phyloP scores from a whole-genome alignment of 2,888 invertebrate genomes.

The Eumerus sabulonum region DNA sequence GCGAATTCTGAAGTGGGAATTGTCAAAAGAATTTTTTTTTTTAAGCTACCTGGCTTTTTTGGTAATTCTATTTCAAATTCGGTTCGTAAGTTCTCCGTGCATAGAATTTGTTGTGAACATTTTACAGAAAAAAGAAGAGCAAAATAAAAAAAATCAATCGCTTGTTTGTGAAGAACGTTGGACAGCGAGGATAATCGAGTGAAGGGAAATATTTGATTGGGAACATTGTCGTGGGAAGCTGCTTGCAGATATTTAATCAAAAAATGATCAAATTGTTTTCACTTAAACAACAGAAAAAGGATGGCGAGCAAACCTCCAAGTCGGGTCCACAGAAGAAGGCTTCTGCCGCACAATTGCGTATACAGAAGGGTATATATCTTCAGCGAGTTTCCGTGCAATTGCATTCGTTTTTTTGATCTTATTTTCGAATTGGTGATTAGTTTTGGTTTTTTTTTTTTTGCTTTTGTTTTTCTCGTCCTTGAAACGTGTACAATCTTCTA shows the following conservation, averaged over 20 bases:
- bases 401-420: too few species aligned
- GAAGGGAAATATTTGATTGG: constrained; percentile 13
- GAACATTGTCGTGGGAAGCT: constrained; percentile 33
- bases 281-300: constrained; percentile 98
- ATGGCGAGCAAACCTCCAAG: constrained; percentile 91
- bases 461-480: neutral
- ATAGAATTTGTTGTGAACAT: constrained; percentile 46
- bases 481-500: neutral
- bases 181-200: constrained; percentile 42
- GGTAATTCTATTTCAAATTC: constrained; percentile 60
- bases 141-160: neutral
- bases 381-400: too few species aligned
- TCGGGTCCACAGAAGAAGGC: constrained; percentile 92
- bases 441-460: neutral
- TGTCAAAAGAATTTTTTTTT: constrained; percentile 56
- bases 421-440: too few species aligned
- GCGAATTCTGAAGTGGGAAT: constrained; percentile 19
- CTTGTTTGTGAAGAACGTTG: constrained; percentile 20
- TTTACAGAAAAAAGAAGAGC: constrained; percentile 19
- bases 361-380: constrained; percentile 93
- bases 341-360: constrained; percentile 97
- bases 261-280: constrained; percentile 98
- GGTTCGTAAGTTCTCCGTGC: constrained; percentile 41
- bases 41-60: constrained; percentile 54
- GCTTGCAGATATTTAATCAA: constrained; percentile 24